These are phyloP conservation scores for Calonectris borealis DNA, from an alignment of 2,113 vertebrate species.

Conservation along the genomic window DNA sequence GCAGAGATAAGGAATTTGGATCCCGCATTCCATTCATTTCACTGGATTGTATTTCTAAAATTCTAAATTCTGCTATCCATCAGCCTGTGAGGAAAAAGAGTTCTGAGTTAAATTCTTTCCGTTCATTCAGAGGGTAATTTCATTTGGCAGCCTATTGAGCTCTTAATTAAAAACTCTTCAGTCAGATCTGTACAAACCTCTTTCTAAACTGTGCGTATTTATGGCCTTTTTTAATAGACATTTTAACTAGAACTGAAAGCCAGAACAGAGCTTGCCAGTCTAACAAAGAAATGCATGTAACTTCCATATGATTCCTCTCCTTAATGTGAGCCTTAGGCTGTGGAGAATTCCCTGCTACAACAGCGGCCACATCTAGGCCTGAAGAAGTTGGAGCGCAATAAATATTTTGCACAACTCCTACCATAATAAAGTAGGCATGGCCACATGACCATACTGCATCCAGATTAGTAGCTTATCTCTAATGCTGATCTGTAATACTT, in stretches of 20 bases:
- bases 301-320: neutral
- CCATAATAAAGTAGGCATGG: neutral
- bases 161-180: neutral
- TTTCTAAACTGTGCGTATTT: neutral
- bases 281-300: neutral
- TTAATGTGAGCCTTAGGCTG: neutral
- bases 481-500: neutral
- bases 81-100: neutral
- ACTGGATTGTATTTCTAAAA: neutral
- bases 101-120: neutral
- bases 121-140: neutral
- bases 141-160: neutral
- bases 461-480: neutral
- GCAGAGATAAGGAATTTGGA: neutral
- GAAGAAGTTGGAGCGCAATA: neutral
- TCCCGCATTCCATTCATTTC: neutral
- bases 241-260: neutral
- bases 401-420: neutral
- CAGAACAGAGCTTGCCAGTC: neutral
- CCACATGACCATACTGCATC: neutral
- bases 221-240: neutral
- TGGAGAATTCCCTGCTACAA: neutral
- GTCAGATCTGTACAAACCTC: neutral
- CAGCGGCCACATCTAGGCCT: neutral
- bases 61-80: neutral